These are phyloP conservation scores for Gryllus bimaculatus DNA, from an alignment of 1,140 invertebrate genomes.

Conservation along the genomic window DNA sequence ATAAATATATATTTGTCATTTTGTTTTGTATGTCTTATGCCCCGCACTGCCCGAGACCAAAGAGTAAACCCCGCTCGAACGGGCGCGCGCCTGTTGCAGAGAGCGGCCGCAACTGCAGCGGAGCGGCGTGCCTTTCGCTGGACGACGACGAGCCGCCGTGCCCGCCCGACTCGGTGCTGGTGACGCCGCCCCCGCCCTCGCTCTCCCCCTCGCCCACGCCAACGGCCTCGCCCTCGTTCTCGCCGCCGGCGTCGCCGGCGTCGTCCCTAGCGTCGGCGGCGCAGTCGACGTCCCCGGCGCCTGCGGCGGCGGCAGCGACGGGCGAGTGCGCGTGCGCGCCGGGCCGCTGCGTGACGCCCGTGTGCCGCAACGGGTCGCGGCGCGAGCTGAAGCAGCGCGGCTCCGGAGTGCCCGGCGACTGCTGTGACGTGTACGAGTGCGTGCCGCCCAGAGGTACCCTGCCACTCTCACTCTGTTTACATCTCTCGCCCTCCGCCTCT, in stretches of 20 bases:
- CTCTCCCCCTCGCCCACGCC: not conserved
- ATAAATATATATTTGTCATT: too few relatives aligned
- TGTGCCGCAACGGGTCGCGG: slow-evolving; percentile 19
- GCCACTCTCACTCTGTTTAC: not conserved
- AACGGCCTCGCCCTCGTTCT: not conserved
- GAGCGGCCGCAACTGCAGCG: slow-evolving; percentile 7
- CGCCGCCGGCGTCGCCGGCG: not conserved
- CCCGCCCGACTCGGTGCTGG: slow-evolving; percentile 25
- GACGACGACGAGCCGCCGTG: slow-evolving; percentile 20
- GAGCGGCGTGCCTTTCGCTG: not conserved
- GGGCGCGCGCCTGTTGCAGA: slow-evolving; percentile 2
- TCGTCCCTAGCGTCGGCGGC: slow-evolving; percentile 21
- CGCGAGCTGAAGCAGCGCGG: slow-evolving; percentile 20
- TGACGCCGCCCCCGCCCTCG: slow-evolving; percentile 3
- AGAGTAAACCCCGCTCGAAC: not conserved
- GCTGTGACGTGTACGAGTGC: slow-evolving; percentile 28
- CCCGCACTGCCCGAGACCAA: too few relatives aligned
- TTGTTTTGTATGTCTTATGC: too few relatives aligned
- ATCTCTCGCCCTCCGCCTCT: not conserved
- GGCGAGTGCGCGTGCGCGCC: slow-evolving; percentile 23
- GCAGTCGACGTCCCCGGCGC: slow-evolving; percentile 22
- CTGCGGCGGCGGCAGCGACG: not conserved
- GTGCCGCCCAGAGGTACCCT: slow-evolving; percentile 21
- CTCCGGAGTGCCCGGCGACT: slow-evolving; percentile 24
- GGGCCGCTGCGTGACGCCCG: slow-evolving; percentile 20